Percentiles rank a stretch among this genome's conserved stretches.
Evolutionary conservation across 2,888 invertebrate species (phyloP).

Genomic region (Polymixis lichenea): DNA sequence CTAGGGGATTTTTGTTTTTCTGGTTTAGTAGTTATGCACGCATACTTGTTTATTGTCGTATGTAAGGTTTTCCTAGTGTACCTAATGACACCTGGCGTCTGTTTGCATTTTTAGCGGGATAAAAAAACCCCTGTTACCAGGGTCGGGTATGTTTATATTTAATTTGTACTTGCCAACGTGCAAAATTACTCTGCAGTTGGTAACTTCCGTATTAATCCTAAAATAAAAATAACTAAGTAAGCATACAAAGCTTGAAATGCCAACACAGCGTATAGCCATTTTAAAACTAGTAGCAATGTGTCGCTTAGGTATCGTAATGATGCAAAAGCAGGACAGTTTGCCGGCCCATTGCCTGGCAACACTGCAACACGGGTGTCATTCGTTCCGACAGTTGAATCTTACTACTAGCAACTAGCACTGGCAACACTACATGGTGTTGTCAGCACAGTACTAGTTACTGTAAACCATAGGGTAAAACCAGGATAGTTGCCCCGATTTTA

Average conservation of each 20-base stretch:
- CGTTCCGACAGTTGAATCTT: slow-evolving; percentile 48
- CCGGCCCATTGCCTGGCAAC: slow-evolving; percentile 46
- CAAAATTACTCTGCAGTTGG: neutral
- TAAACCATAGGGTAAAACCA: too few relatives aligned
- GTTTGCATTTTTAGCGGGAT: neutral
- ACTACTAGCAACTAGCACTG: slow-evolving; percentile 9
- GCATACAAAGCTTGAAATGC: neutral
- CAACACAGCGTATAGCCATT: slow-evolving; percentile 16
- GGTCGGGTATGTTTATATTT: too few relatives aligned
- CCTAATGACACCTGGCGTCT: too few relatives aligned
- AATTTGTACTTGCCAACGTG: neutral
- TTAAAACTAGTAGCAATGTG: slow-evolving; percentile 20
- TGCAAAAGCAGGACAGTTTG: slow-evolving; percentile 44
- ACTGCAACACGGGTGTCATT: slow-evolving; percentile 27
- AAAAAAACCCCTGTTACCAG: neutral
- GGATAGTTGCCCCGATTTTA: too few relatives aligned
- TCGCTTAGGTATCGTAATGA: slow-evolving; percentile 38
- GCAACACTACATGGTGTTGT: slow-evolving; percentile 6
- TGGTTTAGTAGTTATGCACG: neutral
- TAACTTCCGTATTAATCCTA: neutral
- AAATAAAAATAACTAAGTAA: neutral
- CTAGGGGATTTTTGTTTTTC: slow-evolving; percentile 14
- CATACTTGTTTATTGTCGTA: neutral
- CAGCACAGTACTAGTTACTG: neutral
- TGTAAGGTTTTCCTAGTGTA: neutral